phyloP scores from a whole-genome alignment of 2,113 vertebrate genomes.

The Gulo gulo region DNA sequence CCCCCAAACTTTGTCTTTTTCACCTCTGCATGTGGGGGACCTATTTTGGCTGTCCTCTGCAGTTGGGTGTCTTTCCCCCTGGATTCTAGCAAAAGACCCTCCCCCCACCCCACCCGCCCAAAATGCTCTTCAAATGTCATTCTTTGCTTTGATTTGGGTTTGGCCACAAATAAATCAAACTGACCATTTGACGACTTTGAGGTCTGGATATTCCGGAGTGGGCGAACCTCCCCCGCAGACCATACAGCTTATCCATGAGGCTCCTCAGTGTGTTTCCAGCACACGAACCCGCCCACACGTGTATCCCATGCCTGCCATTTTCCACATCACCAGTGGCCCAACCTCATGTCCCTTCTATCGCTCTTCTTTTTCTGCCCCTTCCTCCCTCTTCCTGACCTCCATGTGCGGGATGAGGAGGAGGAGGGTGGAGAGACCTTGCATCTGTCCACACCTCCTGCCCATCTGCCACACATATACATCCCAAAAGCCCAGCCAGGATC shows the following conservation, averaged over 20 bases:
- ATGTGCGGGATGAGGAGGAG: neutral
- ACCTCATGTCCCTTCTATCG: neutral
- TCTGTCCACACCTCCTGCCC: neutral
- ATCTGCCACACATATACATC: neutral
- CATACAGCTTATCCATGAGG: accelerated
- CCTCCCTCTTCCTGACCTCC: neutral
- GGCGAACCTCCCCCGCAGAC: neutral
- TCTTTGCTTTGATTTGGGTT: neutral
- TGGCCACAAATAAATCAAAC: neutral
- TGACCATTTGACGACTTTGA: neutral
- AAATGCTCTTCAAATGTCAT: neutral
- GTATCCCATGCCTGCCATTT: neutral
- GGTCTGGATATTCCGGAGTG: neutral
- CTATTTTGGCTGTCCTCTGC: neutral
- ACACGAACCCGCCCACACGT: no score
- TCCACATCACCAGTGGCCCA: neutral
- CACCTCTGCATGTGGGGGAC: neutral
- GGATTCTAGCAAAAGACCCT: neutral
- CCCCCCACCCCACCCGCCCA: accelerated
- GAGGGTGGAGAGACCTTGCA: accelerated
- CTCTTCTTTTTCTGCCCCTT: neutral
- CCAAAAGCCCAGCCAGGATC: neutral
- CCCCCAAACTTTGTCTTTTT: neutral
- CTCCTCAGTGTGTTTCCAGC: no score
- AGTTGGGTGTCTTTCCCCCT: neutral